These are phyloP conservation scores for Gopherus flavomarginatus DNA, from an alignment of 2,113 vertebrate genomes.

Conservation along the genomic window DNA sequence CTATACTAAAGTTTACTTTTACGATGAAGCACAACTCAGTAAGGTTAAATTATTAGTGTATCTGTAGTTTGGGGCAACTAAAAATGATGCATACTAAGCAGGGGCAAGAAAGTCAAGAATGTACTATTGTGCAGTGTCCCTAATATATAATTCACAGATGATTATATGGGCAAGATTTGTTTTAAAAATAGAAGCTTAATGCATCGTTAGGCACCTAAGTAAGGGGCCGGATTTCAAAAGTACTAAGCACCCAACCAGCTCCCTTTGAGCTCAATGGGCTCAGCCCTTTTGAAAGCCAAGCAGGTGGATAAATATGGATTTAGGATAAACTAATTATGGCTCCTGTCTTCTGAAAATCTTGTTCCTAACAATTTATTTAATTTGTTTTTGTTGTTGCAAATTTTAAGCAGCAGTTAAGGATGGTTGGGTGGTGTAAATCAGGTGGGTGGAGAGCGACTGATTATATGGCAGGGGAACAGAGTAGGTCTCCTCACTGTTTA, in stretches of 20 bases:
- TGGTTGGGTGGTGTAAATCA: neutral
- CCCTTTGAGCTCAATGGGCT: neutral
- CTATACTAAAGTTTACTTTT: slow-evolving; percentile 33
- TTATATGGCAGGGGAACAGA: neutral
- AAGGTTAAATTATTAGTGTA: slow-evolving; percentile 28
- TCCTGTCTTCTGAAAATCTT: neutral
- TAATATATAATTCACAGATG: neutral
- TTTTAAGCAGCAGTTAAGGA: neutral
- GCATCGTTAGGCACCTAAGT: neutral
- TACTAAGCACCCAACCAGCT: neutral
- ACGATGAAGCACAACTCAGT: slow-evolving; percentile 22
- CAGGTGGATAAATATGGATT: neutral
- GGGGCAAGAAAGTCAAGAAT: neutral
- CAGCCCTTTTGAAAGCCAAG: neutral
- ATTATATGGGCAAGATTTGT: neutral
- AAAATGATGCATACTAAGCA: neutral
- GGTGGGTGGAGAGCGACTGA: neutral
- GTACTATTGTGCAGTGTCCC: neutral
- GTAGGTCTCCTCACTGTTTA: neutral
- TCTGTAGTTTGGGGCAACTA: slow-evolving; percentile 12
- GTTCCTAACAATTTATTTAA: neutral
- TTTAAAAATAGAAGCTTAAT: neutral
- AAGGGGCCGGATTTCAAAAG: neutral
- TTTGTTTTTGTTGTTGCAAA: neutral
- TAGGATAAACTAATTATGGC: neutral